These are phyloP conservation scores for Ellobium chinense DNA, from an alignment of 2,888 invertebrate genomes.

Conservation along the genomic window DNA sequence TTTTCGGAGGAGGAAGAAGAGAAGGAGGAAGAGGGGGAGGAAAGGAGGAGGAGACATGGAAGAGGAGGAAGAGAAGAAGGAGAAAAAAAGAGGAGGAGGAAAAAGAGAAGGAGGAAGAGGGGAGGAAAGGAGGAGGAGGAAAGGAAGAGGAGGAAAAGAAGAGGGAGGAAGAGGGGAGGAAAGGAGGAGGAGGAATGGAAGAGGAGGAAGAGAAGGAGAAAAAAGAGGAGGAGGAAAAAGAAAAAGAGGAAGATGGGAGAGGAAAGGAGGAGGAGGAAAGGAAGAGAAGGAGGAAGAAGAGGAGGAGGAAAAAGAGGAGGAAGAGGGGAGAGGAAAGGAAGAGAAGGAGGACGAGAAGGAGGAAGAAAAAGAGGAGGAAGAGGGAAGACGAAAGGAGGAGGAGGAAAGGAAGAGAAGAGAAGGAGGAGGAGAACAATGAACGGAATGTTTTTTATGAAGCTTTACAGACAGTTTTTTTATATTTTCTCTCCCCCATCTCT, in stretches of 20 bases:
- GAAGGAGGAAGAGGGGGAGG: no score
- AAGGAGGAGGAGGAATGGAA: background rate
- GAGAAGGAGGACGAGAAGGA: background rate
- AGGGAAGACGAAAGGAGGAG: no score
- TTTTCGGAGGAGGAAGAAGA: no score
- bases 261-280: slow-evolving; percentile 16
- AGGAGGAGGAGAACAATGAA: background rate
- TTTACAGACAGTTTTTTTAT: no score
- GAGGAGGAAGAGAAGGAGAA: background rate
- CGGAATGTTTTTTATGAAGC: no score
- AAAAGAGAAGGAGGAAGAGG: slow-evolving; percentile 3
- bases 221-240: slow-evolving; percentile 15
- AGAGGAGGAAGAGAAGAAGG: background rate
- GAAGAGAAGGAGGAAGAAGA: slow-evolving; percentile 7
- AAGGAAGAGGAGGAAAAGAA: background rate
- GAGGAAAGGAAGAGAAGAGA: background rate
- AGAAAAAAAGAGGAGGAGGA: slow-evolving; percentile 5
- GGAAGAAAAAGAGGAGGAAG: no score
- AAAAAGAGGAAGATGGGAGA: slow-evolving; percentile 1
- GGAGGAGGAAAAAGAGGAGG: background rate
- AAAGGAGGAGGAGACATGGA: no score
- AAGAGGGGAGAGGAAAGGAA: slow-evolving; percentile 6
- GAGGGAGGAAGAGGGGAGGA: background rate
- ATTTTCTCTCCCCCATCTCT: background rate
- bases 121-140: background rate